These are phyloP conservation scores for Agonopterix subpropinquella DNA, from an alignment of 2,888 invertebrate genomes.

Conservation along the genomic window DNA sequence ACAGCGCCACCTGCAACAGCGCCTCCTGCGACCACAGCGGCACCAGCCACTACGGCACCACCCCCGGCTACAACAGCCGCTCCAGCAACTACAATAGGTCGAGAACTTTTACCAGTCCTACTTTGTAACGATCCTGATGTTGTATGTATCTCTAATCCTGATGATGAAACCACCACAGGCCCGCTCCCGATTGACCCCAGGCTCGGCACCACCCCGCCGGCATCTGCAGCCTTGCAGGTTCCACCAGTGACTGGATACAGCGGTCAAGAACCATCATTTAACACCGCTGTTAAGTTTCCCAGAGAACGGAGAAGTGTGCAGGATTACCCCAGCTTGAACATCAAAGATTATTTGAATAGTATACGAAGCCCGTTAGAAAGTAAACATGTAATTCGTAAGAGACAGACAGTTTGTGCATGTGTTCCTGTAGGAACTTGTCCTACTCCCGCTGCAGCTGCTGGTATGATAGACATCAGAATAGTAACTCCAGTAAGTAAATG, in stretches of 20 bases:
- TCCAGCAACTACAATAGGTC: constrained; percentile 33
- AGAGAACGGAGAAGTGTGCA: constrained; percentile 43
- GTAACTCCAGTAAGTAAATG: constrained; percentile 71
- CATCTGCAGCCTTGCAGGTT: constrained; percentile 40
- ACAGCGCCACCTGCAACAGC: constrained; percentile 7
- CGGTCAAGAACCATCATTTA: constrained; percentile 42
- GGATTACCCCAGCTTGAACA: constrained; percentile 9
- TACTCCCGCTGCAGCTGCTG: constrained; percentile 51
- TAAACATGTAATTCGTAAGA: constrained; percentile 43
- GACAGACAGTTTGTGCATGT: constrained; percentile 57
- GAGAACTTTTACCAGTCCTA: constrained; percentile 47
- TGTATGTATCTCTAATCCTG: constrained; percentile 63
- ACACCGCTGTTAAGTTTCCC: constrained; percentile 57
- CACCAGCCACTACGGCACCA: constrained; percentile 13
- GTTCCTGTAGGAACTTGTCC: constrained; percentile 24
- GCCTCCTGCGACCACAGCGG: constrained; percentile 15
- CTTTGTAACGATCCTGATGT: constrained; percentile 59
- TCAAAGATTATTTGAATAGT: constrained; percentile 19
- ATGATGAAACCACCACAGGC: constrained; percentile 54
- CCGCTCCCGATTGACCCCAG: constrained; percentile 64
- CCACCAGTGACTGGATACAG: constrained; percentile 49
- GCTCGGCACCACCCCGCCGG: constrained; percentile 54
- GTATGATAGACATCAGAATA: constrained; percentile 77
- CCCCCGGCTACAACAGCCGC: constrained; percentile 18
- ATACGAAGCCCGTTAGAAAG: constrained; percentile 10